Base-by-base conservation (phyloP, 2,888 invertebrate genomes). In the Synergus itoensis region DNA sequence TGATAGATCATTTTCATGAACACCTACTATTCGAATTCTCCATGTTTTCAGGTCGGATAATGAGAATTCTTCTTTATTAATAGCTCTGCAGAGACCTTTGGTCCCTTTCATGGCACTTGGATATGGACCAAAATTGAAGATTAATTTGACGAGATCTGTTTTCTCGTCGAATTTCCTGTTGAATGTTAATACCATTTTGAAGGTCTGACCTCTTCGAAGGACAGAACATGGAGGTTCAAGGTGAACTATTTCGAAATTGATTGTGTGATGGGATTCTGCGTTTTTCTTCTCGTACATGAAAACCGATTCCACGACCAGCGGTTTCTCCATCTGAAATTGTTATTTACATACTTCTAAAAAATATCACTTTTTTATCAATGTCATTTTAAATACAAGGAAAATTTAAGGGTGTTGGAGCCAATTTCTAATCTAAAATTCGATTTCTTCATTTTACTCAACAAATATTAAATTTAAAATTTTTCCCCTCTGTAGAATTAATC, bases 261-360 rank as follows among this genome's bases (percentile, higher is more conserved):
- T 92, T 0, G 97, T 96, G 86, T 94, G 95, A 89, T 97, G 96
- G 0, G 93, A 91, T 75, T 93, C 93, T 0, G 96, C 95, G 89
- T 97, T 97, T 86, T 96, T 95, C 81, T 92, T 91, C 0, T 95
- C 95, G 89, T 96, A 95, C 86, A 96, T 94, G 87, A 95, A 94
- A 0, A 95, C 93, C 18, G 93, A 90, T 80, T 95, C 94, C 7
- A 95, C 94, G 85, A 92, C 86, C 3, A 95, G 90, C 14, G 94
- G 93, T 79, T 94, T 94, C 64, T 86, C 82, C 90, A 89, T 89
- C 88, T 89, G 73, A 3, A 53, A 53, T 48, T 36, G 14, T 76
- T 41, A 41, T 1, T 28, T 28, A 28, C n/a, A n/a, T n/a, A n/a
- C 28, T 28, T 28, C 28, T 28, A 28, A 2, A 28, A 28, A 28